phyloP scores from a whole-genome alignment of 2,113 vertebrate genomes.

The Myiozetetes cayanensis region DNA sequence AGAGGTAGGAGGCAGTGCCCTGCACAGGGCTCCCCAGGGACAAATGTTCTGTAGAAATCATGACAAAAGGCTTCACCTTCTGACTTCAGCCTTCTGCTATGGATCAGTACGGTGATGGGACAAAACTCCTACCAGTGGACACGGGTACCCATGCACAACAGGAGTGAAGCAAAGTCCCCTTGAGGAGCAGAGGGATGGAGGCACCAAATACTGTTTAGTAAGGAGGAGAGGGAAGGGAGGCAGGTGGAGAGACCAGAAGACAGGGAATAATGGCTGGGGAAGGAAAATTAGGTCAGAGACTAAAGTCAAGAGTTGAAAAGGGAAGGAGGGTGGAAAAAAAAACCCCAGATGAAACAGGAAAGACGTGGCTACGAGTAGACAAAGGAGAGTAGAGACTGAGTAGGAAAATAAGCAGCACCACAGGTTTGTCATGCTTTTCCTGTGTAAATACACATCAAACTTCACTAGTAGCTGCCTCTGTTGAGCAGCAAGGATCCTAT shows the following conservation, averaged over 20 bases:
- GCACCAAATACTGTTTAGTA: not conserved
- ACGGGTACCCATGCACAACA: fast-evolving
- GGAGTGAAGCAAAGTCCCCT: not conserved
- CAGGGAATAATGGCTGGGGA: not conserved
- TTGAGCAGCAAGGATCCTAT: not conserved
- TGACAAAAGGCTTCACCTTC: not conserved
- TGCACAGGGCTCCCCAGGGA: not conserved
- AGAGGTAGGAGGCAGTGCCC: not conserved
- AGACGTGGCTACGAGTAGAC: not conserved
- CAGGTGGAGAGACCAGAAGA: not conserved
- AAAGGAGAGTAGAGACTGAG: not conserved
- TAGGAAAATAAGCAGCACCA: not conserved
- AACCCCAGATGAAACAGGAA: not conserved
- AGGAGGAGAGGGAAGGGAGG: not conserved
- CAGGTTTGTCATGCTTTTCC: not conserved
- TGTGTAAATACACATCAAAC: not conserved
- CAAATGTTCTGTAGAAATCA: not conserved
- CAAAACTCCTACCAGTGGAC: not conserved
- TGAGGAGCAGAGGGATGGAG: not conserved
- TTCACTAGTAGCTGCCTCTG: not conserved
- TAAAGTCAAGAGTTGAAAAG: not conserved
- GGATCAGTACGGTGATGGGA: not conserved
- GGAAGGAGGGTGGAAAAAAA: not conserved
- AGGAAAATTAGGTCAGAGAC: not conserved
- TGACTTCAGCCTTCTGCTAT: not conserved